Conservation (phyloP, 2,797 vertebrate species). For the Erithacus rubecula region DNA sequence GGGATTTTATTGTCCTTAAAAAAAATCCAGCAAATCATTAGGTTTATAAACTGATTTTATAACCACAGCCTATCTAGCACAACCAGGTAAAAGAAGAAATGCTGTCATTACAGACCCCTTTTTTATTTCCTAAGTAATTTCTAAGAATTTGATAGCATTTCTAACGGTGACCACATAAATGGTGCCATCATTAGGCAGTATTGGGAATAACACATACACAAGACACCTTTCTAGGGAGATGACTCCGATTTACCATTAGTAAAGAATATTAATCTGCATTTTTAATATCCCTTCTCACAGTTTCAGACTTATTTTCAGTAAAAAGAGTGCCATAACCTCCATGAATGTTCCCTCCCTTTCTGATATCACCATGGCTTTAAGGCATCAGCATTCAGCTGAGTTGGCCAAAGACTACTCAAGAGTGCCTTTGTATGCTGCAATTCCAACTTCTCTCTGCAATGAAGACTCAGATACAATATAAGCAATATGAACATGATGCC, state of each 20-base stretch:
- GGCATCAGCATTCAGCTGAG: neutral
- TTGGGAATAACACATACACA: accelerated
- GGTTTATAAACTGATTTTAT: neutral
- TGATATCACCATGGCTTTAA: neutral
- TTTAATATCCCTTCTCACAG: neutral
- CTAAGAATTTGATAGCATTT: neutral
- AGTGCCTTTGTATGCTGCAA: neutral
- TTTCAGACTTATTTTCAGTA: neutral
- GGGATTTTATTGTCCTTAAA: accelerated
- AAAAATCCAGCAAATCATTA: neutral
- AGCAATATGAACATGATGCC: neutral
- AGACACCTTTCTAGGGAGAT: neutral
- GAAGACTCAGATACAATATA: neutral
- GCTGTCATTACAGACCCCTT: neutral
- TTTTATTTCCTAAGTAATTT: neutral
- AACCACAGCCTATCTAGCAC: neutral
- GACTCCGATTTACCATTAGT: neutral
- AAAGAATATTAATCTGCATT: neutral
- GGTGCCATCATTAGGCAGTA: neutral
- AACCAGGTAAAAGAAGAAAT: neutral
- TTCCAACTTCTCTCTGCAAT: neutral
- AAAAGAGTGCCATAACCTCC: neutral
- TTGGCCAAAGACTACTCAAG: neutral
- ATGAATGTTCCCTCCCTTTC: neutral
- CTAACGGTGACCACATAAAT: neutral